Evolutionary conservation across 2,113 vertebrate species (phyloP), one percentile per base, ranked within the genome.

Genomic region (Blennius ocellaris): DNA sequence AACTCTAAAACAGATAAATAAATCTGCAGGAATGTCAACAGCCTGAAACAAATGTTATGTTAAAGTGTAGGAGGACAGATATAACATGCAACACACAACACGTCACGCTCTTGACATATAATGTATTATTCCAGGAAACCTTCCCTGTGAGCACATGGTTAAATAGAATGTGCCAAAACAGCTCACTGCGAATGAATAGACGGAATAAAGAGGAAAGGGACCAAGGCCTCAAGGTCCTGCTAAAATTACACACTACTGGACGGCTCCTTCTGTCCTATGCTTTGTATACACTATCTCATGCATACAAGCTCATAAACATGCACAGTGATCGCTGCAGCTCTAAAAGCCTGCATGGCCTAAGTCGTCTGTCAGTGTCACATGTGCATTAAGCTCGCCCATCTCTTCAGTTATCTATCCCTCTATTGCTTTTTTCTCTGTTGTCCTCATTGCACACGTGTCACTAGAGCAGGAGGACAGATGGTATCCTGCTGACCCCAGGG

Each of bases 401-500:
- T 48, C 44, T 73, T 17, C 48, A 56, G 74, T 52, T 75, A 49
- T 88, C 79, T 53, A n/a, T 59, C 76, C 39, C 53, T 78, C 39
- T 6, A 16, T 62, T 64, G 69, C 50, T 74, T 72, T 75, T 73
- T 44, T 11, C 66, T 69, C 68, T 76, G 76, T 83, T 84, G 76
- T 76, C 80, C 70, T 82, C 50, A 16, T 59, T 82, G 70, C 87
- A 92, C 91, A 91, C 70, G 87, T 89, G 92, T 90, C 86, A 87
- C 78, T 44, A 69, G 76, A 87, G 69, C 75, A 84, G 69, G 9
- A 69, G 72, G 84, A 88, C 93, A 94, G 92, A 93, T 94, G 91
- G 92, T 75, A 72, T 11, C 58, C 77, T 73, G 69, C 78, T 78
- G 78, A 87, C 89, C 85, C 79, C 40, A 67, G 73, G 60, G 71